phyloP scores from a whole-genome alignment of 2,113 vertebrate species.

The Megaceryle torquata region DNA sequence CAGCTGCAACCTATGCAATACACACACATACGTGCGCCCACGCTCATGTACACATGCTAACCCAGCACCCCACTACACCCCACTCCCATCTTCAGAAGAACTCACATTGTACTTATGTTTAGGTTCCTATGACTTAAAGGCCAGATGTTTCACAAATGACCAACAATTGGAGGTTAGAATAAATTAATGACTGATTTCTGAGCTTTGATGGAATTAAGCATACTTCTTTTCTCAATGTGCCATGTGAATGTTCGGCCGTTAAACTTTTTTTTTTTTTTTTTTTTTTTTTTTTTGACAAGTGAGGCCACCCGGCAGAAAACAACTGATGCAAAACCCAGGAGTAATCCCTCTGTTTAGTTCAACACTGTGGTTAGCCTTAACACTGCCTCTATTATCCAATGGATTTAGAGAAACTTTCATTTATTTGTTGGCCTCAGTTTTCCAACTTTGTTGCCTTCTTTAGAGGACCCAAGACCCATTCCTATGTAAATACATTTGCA shows the following conservation, averaged over 20 bases:
- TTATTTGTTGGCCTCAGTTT: conserved; percentile 93
- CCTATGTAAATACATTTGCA: conserved; percentile 89
- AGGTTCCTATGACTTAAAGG: conserved; percentile 79
- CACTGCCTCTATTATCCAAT: conserved; percentile 98
- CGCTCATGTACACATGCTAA: not conserved
- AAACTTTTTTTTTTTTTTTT: conserved; percentile 83
- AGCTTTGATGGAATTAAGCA: conserved; percentile 99
- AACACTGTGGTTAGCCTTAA: conserved; percentile 96
- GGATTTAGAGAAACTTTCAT: conserved; percentile 99
- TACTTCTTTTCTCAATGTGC: conserved; percentile 93
- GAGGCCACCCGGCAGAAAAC: conserved; percentile 99
- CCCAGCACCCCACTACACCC: not conserved
- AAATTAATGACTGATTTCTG: conserved; percentile 98
- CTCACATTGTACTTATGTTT: conserved; percentile 67
- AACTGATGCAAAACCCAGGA: conserved; percentile 98
- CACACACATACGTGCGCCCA: not conserved
- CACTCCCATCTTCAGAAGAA: conserved; percentile 39
- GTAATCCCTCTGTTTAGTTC: conserved; percentile 97
- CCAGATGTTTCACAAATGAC: conserved; percentile 94
- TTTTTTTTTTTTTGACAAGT: conserved; percentile 90
- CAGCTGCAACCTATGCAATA: not conserved
- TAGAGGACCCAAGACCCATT: conserved; percentile 80
- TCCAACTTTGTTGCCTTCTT: conserved; percentile 82
- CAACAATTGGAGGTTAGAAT: conserved; percentile 90
- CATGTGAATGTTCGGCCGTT: conserved; percentile 90